phyloP scores from a whole-genome alignment of 2,888 invertebrate genomes.

The Stictocephala bisonia region DNA sequence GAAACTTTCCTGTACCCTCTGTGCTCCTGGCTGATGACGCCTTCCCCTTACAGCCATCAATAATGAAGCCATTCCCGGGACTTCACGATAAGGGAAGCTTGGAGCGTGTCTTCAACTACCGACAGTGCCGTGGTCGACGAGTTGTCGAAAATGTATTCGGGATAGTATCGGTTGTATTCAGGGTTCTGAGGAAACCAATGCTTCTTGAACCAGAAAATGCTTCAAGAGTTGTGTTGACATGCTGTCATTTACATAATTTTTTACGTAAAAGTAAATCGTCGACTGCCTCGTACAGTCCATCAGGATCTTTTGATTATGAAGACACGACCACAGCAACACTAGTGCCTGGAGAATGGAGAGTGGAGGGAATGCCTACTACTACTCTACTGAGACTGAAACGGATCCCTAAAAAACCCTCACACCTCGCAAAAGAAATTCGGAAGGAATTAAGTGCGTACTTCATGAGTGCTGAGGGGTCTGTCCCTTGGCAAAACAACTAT shows the following conservation, averaged over 20 bases:
- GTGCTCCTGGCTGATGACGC: slow-evolving; percentile 45
- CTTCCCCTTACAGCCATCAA: slow-evolving; percentile 30
- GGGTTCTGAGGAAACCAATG: slow-evolving; percentile 49
- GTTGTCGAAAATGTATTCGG: slow-evolving; percentile 52
- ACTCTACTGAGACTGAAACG: slow-evolving; percentile 40
- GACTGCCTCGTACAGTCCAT: slow-evolving; percentile 53
- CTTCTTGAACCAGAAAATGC: slow-evolving; percentile 49
- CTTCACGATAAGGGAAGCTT: slow-evolving; percentile 25
- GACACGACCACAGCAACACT: slow-evolving; percentile 48
- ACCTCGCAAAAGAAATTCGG: slow-evolving; percentile 38
- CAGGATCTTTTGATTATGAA: slow-evolving; percentile 56
- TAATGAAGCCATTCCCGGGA: slow-evolving; percentile 45
- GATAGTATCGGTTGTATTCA: slow-evolving; percentile 49
- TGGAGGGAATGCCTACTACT: slow-evolving; percentile 43
- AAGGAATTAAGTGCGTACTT: slow-evolving; percentile 26
- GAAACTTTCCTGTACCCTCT: slow-evolving; percentile 5
- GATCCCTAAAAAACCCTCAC: slow-evolving; percentile 47
- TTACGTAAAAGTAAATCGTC: slow-evolving; percentile 43
- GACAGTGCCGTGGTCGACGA: slow-evolving; percentile 46
- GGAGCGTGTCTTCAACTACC: slow-evolving; percentile 46
- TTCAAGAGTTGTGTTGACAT: slow-evolving; percentile 41
- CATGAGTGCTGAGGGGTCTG: slow-evolving; percentile 10
- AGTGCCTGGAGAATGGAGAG: slow-evolving; percentile 54
- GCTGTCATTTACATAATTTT: slow-evolving; percentile 49
- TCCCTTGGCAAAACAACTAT: slow-evolving; percentile 15